These are phyloP conservation scores for Polypterus senegalus DNA, from an alignment of 2,113 vertebrate genomes.

Conservation along the genomic window DNA sequence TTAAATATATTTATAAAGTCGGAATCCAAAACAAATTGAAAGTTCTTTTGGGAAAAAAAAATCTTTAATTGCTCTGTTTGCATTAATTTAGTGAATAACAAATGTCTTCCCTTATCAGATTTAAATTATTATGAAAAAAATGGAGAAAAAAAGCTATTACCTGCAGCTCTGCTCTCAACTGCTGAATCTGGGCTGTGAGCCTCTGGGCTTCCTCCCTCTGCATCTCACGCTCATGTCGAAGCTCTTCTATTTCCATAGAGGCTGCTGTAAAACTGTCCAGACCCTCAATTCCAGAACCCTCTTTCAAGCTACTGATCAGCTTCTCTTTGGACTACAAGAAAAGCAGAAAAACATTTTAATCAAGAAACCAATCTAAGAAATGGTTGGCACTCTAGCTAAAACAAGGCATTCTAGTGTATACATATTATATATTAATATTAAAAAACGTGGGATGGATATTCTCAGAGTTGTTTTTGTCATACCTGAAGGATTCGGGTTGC, in stretches of 20 bases:
- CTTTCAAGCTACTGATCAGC: constrained; percentile 92
- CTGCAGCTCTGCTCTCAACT: constrained; percentile 77
- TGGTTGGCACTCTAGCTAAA: too few relatives aligned
- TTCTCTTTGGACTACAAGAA: constrained; percentile 86
- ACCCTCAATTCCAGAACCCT: constrained; percentile 85
- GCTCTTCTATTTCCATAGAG: constrained; percentile 77
- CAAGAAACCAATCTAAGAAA: too few relatives aligned
- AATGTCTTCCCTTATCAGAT: neutral
- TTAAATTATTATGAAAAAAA: neutral
- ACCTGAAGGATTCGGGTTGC: constrained; percentile 92
- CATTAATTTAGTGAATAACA: neutral
- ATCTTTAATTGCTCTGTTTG: neutral
- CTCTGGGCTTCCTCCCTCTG: constrained; percentile 88
- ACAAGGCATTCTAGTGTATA: too few relatives aligned
- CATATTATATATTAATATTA: too few relatives aligned
- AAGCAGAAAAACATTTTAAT: neutral
- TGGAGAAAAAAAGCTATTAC: constrained; percentile 22
- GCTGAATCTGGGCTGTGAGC: constrained; percentile 71
- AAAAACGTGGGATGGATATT: neutral
- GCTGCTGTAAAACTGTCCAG: constrained; percentile 58
- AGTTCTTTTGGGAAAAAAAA: too few relatives aligned
- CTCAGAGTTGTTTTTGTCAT: constrained; percentile 15
- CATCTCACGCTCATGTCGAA: constrained; percentile 80
- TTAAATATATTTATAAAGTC: too few relatives aligned
- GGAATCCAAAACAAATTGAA: neutral